These are phyloP conservation scores for Varanus komodoensis DNA, from an alignment of 2,113 vertebrate species.

Conservation along the genomic window DNA sequence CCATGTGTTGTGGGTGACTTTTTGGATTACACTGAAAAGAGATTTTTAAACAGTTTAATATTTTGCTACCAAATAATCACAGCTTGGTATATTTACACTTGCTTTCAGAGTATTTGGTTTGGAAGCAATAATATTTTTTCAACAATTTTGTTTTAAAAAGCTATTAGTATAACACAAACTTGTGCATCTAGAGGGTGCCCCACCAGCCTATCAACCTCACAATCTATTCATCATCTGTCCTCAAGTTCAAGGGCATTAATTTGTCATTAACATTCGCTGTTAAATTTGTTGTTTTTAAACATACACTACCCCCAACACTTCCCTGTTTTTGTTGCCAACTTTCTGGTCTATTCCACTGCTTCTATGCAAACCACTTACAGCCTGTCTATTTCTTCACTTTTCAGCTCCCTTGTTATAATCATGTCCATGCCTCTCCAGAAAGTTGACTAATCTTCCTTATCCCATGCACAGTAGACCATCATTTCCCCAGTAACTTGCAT, in stretches of 20 bases:
- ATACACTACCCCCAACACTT: background rate
- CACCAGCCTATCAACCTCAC: background rate
- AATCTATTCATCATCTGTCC: background rate
- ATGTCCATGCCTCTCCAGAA: rapidly evolving
- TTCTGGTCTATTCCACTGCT: background rate
- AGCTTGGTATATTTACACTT: constrained; percentile 48
- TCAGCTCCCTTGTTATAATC: background rate
- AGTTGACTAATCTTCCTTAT: no score
- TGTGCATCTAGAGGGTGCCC: background rate
- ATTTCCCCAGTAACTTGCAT: no score
- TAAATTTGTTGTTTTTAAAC: background rate
- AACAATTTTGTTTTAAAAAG: constrained; percentile 40
- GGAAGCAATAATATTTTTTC: constrained; percentile 37
- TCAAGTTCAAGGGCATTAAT: background rate
- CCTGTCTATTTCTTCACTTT: background rate
- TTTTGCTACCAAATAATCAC: constrained; percentile 51
- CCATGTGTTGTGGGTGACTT: background rate
- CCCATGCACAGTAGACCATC: no score
- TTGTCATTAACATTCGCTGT: background rate
- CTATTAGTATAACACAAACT: constrained; percentile 36
- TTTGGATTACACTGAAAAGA: constrained; percentile 47
- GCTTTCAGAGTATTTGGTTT: constrained; percentile 54
- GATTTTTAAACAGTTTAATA: constrained; percentile 44
- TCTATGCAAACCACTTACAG: background rate
- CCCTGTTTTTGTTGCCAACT: background rate